Evolutionary conservation across 2,888 invertebrate genomes (phyloP), one percentile per base, ranked within the genome.

Genomic region (Drosophila paranaensis): DNA sequence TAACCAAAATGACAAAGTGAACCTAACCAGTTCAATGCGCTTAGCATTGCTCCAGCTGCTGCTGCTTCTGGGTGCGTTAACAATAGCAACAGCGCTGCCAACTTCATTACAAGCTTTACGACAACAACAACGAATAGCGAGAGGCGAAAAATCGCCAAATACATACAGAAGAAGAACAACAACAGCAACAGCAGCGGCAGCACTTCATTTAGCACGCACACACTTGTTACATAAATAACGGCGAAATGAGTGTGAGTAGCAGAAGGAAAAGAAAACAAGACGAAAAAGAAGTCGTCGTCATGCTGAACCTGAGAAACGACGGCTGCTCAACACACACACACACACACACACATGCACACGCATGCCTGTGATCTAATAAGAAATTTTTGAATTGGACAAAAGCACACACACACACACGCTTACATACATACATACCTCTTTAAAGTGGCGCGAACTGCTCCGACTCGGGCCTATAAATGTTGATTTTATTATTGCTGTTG

Each of bases 201-300:
- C 81, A 81, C 77, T 82, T 82, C 71, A 80, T 86, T 86, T 86
- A 79, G 80, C 72, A 80, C 82, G 74, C 86, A 86, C 88, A 90
- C 89, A 89, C 89, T 90, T 90, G 90, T 90, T 90, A 90, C 90
- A 90, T 90, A 90, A 90, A 90, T 89, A 90, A 89, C 89, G 85
- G 89, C 85, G 74, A 87, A 89, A 76, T 74, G 82, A 84, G 85
- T 87, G 80, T 87, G 84, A 81, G 74, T 69, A 70, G 77, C 80
- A 65, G 69, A 63, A 60, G 43, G 42, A 62, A 75, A 74, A 71
- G 62, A 71, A 61, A 79, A 79, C 70, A 72, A 83, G 62, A 71
- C 70, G 71, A 71, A 79, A 70, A 85, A 85, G 73, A 85, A 79
- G 82, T 73, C 65, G 77, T 55, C 63, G 74, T 67, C 55, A 68